phyloP scores from a whole-genome alignment of 2,113 vertebrate species.

The Opisthocomus hoazin region DNA sequence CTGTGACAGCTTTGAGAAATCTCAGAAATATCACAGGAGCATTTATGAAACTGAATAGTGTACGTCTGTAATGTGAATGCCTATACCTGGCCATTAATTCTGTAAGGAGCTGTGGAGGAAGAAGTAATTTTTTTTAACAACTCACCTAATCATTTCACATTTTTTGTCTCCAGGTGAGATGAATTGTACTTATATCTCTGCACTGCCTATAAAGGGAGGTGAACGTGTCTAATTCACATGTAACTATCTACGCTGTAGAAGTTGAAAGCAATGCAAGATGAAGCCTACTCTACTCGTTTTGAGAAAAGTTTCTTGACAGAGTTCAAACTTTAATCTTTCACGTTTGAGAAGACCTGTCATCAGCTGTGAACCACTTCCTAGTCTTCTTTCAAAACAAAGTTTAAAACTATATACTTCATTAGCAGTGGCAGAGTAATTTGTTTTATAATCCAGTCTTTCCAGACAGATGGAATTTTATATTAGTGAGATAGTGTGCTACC shows the following conservation, averaged over 20 bases:
- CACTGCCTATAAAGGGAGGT: neutral
- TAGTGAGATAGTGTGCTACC: neutral
- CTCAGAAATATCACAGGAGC: neutral
- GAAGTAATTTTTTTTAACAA: neutral
- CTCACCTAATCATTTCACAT: neutral
- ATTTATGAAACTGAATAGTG: neutral
- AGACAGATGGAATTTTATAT: neutral
- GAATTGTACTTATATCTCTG: neutral
- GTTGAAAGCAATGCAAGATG: neutral
- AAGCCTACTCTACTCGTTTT: neutral
- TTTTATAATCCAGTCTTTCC: neutral
- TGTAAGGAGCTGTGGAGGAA: neutral
- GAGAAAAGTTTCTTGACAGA: neutral
- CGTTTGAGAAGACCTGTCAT: neutral
- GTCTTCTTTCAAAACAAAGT: neutral
- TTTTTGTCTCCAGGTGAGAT: neutral
- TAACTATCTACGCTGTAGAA: neutral
- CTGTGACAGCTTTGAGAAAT: neutral
- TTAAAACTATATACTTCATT: neutral
- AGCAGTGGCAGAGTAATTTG: neutral
- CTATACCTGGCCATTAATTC: neutral
- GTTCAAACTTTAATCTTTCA: neutral
- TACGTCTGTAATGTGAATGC: neutral
- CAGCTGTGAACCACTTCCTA: fast-evolving
- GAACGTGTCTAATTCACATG: neutral